Evolutionary conservation across 1,140 invertebrate genomes (phyloP).

Genomic region (Saccostrea echinata): DNA sequence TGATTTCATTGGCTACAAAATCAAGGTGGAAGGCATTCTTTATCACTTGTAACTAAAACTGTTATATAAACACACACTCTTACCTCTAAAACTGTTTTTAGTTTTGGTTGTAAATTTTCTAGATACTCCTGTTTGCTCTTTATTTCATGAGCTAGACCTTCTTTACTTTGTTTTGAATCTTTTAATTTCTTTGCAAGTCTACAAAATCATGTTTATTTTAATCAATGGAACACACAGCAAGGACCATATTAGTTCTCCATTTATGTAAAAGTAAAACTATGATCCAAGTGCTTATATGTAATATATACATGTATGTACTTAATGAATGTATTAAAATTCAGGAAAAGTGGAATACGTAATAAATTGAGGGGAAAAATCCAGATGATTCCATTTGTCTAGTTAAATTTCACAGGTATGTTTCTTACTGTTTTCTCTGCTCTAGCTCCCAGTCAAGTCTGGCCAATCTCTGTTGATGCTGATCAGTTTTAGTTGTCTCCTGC

Average conservation of each 20-base stretch:
- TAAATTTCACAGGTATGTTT: not conserved
- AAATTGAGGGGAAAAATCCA: too few species aligned
- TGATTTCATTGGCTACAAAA: not conserved
- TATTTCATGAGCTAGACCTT: constrained; percentile 88
- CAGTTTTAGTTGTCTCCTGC: constrained; percentile 70
- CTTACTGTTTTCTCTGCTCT: constrained; percentile 88
- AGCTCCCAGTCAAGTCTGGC: constrained; percentile 95
- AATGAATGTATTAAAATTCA: too few species aligned
- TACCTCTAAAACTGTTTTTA: constrained; percentile 87
- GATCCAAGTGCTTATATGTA: too few species aligned
- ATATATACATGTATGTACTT: too few species aligned
- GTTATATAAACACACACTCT: not conserved
- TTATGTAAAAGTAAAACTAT: too few species aligned
- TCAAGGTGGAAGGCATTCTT: not conserved
- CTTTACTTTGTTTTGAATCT: constrained; percentile 88
- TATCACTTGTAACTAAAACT: not conserved
- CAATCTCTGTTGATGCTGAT: constrained; percentile 89
- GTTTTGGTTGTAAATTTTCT: constrained; percentile 89
- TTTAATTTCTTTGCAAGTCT: constrained; percentile 88
- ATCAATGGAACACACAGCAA: not conserved
- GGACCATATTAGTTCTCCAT: not conserved
- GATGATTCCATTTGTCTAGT: too few species aligned
- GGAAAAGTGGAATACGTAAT: too few species aligned
- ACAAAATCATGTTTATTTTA: constrained; percentile 26
- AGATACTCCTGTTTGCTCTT: constrained; percentile 89